Percentiles rank a stretch among this genome's conserved stretches.
Evolutionary conservation across 1,140 invertebrate species (phyloP).

Genomic region (Apis laboriosa): DNA sequence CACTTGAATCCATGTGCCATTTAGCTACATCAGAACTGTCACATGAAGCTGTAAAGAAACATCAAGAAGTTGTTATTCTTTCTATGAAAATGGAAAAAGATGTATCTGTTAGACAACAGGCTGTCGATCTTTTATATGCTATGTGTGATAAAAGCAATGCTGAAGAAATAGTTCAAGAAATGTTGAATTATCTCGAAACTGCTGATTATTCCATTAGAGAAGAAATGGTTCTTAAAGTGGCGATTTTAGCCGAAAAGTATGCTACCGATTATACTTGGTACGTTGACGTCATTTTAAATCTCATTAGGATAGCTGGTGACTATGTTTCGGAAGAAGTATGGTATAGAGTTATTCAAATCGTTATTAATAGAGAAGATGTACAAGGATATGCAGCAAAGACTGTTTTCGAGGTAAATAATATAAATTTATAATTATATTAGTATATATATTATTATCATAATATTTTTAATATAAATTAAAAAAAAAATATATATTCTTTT

Average conservation of each 20-base stretch:
- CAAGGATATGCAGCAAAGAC: slow-evolving; percentile 99
- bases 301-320: slow-evolving; percentile 99
- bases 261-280: slow-evolving; percentile 99
- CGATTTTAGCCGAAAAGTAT: slow-evolving; percentile 99
- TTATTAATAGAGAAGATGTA: slow-evolving; percentile 99
- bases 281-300: slow-evolving; percentile 99
- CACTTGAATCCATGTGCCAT: slow-evolving; percentile 99
- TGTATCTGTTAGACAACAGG: slow-evolving; percentile 98
- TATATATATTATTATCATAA: not conserved
- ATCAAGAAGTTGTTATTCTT: slow-evolving; percentile 99
- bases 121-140: slow-evolving; percentile 99
- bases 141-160: slow-evolving; percentile 99
- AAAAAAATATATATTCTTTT: too few species aligned
- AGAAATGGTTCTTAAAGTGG: slow-evolving; percentile 99
- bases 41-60: slow-evolving; percentile 99
- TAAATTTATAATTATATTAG: not conserved
- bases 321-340: slow-evolving; percentile 99
- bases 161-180: slow-evolving; percentile 99
- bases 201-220: slow-evolving; percentile 99
- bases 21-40: slow-evolving; percentile 99
- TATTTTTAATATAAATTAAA: too few species aligned
- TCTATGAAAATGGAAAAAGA: slow-evolving; percentile 99
- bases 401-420: slow-evolving; percentile 91
- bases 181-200: slow-evolving; percentile 99
- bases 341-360: slow-evolving; percentile 99